Evolutionary conservation across 1,140 invertebrate genomes (phyloP), one percentile per base, ranked within the genome.

Genomic region (Zaprionus lachaisei): DNA sequence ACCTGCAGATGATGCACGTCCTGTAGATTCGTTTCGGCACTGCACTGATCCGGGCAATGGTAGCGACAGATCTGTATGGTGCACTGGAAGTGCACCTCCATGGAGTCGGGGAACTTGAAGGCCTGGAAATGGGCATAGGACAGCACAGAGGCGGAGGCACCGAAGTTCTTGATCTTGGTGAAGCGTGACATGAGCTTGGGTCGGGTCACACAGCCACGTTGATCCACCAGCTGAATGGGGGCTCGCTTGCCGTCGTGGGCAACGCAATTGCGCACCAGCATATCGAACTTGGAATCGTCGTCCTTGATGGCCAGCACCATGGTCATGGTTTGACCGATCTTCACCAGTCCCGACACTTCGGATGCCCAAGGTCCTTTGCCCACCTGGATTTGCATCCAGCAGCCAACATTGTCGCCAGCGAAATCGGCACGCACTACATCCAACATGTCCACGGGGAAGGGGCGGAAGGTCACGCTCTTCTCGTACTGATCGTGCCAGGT

Each of bases 401-500:
- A 99, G 6, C 97, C 97, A 2, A 98, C 97, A 92, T 99, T 99
- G 86, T 99, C 98, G 0, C 98, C 98, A 49, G 97, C 97, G 89
- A 99, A 99, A 82, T 98, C 97, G 2, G 98, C 97, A 28, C 97
- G 93, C 3, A 99, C 97, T 1, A 98, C 97, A 92, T 99, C 97
- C 67, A 99, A 90, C 97, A 98, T 99, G 92, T 99, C 98, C 1
- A 99, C 98, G 1, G 97, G 97, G 95, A 99, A 98, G 1, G 98
- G 97, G 55, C 97, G 94, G 94, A 99, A 99, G 0, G 98, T 98
- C 0, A 99, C 98, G 1, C 97, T 97, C 89, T 99, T 99, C 93
- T 99, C 98, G 89, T 99, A 99, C 74, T 98, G 96, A 93, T 99
- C 98, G 82, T 99, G 97, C 98, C 98, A 99, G 0, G 97, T 98